A percentile compares a stretch with the other conserved stretches of the same genome.
Conservation (phyloP, 1,140 invertebrate genomes). For the Reticulitermes speratus region DNA sequence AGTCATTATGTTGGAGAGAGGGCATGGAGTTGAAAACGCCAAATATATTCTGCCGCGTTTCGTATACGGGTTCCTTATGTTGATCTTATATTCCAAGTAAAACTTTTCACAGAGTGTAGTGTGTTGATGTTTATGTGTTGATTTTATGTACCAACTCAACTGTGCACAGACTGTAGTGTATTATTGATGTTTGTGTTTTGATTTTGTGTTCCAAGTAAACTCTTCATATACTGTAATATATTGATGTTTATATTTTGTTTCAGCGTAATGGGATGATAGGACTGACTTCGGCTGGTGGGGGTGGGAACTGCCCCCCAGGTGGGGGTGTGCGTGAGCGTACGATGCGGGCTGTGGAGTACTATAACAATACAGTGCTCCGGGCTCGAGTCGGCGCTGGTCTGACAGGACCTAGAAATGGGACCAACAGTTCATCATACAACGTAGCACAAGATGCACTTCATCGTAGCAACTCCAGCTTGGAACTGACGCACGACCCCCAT, state of each 20-base stretch:
- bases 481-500: constrained; percentile 50
- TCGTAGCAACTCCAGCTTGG: constrained; percentile 68
- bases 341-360: constrained; percentile 53
- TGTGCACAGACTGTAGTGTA: too few species aligned
- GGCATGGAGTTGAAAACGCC: too few species aligned
- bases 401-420: constrained; percentile 30
- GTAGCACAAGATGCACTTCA: constrained; percentile 46
- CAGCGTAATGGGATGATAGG: constrained; percentile 27
- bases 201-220: too few species aligned
- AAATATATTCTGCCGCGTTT: too few species aligned
- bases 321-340: constrained; percentile 44
- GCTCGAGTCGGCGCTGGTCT: constrained; percentile 47
- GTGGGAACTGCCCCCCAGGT: not conserved
- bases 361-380: constrained; percentile 51
- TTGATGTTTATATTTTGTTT: constrained; percentile 4
- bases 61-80: too few species aligned
- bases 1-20: too few species aligned
- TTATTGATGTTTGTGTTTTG: too few species aligned
- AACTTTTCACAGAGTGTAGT: too few species aligned
- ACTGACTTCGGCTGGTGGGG: not conserved
- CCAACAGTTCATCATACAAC: not conserved
- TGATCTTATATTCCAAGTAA: too few species aligned
- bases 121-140: too few species aligned
- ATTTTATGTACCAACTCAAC: too few species aligned
- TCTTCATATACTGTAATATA: too few species aligned